Conservation (phyloP, 1,140 invertebrate genomes). For the Drosophila ogumai region DNA sequence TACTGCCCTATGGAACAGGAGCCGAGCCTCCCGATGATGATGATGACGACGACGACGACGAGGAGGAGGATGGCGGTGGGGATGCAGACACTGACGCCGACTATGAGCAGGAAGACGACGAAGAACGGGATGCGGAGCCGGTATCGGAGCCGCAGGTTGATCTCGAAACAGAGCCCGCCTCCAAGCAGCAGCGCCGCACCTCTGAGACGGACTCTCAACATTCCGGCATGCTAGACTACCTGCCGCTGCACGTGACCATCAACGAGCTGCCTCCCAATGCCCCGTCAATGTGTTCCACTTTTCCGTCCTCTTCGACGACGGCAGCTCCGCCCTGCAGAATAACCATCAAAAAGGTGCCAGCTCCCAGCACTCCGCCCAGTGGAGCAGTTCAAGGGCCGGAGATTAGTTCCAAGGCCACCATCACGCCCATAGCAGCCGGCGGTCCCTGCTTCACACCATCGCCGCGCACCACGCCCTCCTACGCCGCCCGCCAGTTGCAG, state of each 20-base stretch:
- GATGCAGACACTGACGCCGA: conserved; percentile 20
- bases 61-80: conserved; percentile 27
- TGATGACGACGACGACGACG: conserved; percentile 31
- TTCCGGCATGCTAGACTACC: conserved; percentile 68
- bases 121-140: conserved; percentile 7
- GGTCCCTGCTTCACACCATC: conserved; percentile 25
- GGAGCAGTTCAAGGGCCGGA: conserved; percentile 33
- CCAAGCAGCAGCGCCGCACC: conserved; percentile 52
- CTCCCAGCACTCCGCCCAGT: conserved; percentile 27
- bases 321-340: conserved; percentile 56
- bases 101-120: conserved; percentile 30
- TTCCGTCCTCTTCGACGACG: conserved; percentile 18
- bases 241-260: conserved; percentile 71
- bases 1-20: conserved; percentile 34
- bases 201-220: conserved; percentile 70
- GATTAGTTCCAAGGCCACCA: conserved; percentile 69
- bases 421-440: conserved; percentile 57
- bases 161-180: conserved; percentile 35
- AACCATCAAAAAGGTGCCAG: conserved; percentile 70
- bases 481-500: conserved; percentile 41
- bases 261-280: conserved; percentile 54
- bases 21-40: conserved; percentile 21
- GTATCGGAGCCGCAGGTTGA: conserved; percentile 23
- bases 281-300: conserved; percentile 11
- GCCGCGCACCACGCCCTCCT: conserved; percentile 33